Base-by-base conservation (phyloP, 2,797 vertebrate genomes). In the Pelobates cultripes region DNA sequence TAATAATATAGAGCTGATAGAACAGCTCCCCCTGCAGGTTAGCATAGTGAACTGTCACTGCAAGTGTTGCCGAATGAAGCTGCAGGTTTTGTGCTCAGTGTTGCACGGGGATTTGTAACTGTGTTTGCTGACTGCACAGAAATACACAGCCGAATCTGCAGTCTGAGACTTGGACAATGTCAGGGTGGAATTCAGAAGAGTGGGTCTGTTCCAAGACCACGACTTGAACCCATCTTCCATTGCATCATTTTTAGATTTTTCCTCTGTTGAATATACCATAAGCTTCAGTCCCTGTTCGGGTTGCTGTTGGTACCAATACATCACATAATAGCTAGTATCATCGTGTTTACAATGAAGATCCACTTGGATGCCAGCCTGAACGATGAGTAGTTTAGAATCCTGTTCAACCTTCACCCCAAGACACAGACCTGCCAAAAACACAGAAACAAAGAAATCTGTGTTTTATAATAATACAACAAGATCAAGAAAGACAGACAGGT, bases 81-180 rank as follows among this genome's bases (percentile, higher is more conserved):
- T 68, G 40, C 14, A 41, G 74, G 70, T 64, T 73, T 73, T 73
- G 3, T 51, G 69, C 14, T 66, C 2, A 12, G 55, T 4, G 14
- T 14, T 64, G 9, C 77, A 42, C 13, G 28, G 14, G 3, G 6
- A 7, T 73, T 4, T 55, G 57, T 44, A 9, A 61, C 80, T 82
- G 74, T 82, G 80, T 28, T 28, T 53, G 13, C 80, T 82, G 14
- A 45, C 17, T 40, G 80, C 69, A 41, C 80, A 82, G 60, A 77
- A 77, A 67, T 82, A 82, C 10, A 53, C 74, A 3, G 74, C 75
- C 9, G 69, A 53, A 13, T 72, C 74, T 14, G 28, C 3, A 7
- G 12, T 3, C 6, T 67, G 10, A 2, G 61, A 45, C 43, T 1
- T 9, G 0, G 43, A 1, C 15, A 70, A 40, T 10, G 10, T 57